phyloP scores from a whole-genome alignment of 2,797 vertebrate genomes.

The Pristis pectinata region DNA sequence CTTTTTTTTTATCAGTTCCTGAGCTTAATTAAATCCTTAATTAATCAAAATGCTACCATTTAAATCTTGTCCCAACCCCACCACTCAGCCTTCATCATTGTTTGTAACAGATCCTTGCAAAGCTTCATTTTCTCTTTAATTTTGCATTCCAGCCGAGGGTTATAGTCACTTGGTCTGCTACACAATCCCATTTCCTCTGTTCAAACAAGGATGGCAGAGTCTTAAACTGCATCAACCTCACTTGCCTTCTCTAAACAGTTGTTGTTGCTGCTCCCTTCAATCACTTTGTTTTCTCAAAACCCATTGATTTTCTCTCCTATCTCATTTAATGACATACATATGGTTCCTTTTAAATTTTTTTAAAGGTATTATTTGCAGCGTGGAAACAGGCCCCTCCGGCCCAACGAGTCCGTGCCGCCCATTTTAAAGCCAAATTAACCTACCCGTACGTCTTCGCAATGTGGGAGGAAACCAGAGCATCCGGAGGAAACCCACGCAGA shows the following conservation, averaged over 20 bases:
- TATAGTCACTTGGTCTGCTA: not conserved
- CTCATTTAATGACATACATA: too few species aligned
- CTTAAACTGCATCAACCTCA: not conserved
- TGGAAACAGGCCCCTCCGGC: too few species aligned
- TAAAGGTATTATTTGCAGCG: too few species aligned
- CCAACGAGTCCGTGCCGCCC: too few species aligned
- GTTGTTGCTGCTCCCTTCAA: not conserved
- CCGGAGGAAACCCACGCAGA: too few species aligned
- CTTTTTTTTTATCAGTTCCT: not conserved
- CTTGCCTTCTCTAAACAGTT: not conserved
- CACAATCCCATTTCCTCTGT: not conserved
- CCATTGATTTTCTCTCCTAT: not conserved
- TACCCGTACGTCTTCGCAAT: too few species aligned
- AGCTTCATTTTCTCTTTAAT: not conserved
- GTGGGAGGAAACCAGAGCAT: too few species aligned
- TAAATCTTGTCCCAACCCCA: not conserved
- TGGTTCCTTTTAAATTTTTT: too few species aligned
- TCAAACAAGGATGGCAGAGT: not conserved
- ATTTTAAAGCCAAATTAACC: too few species aligned
- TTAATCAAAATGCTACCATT: not conserved
- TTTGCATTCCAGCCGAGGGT: not conserved
- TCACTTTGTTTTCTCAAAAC: not conserved
- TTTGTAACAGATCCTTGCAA: not conserved
- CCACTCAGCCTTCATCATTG: not conserved
- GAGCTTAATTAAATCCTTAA: not conserved